Evolutionary conservation across 2,113 vertebrate species (phyloP).

Genomic region (Perccottus glenii): DNA sequence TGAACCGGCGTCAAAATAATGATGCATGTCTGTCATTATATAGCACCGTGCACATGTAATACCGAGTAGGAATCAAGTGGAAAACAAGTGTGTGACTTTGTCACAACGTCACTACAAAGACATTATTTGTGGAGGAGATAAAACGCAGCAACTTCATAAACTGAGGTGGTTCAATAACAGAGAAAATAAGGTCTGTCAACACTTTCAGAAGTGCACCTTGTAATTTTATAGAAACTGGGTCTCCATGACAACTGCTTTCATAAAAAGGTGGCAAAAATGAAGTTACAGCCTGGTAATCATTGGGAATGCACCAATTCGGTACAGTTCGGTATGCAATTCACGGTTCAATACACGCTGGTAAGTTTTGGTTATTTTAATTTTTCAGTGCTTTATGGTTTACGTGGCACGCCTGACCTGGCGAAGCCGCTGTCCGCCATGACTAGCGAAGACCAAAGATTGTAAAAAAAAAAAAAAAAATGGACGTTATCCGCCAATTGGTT

Average conservation of each 20-base stretch:
- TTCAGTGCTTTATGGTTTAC: too few relatives aligned
- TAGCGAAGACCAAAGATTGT: too few relatives aligned
- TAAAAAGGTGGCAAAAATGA: conserved; percentile 16
- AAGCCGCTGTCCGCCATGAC: too few relatives aligned
- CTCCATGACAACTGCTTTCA: conserved; percentile 40
- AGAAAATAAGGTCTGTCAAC: neutral
- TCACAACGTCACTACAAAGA: conserved; percentile 6
- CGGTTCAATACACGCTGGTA: too few relatives aligned
- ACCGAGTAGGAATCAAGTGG: conserved; percentile 18
- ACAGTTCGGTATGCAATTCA: too few relatives aligned
- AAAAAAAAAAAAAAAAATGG: too few relatives aligned
- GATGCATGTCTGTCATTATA: conserved; percentile 40
- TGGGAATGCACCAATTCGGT: too few relatives aligned
- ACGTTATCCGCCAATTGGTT: too few relatives aligned
- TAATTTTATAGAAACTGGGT: conserved; percentile 19
- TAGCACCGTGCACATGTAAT: conserved; percentile 20
- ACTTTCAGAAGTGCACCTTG: conserved; percentile 13
- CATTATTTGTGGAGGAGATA: neutral
- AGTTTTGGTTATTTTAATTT: too few relatives aligned
- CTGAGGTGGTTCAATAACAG: neutral
- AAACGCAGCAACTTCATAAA: conserved; percentile 17
- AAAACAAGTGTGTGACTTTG: neutral
- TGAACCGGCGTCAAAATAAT: conserved; percentile 19
- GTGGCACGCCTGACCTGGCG: too few relatives aligned
- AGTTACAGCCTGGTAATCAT: conserved; percentile 10